A percentile compares a stretch with the other conserved stretches of the same genome.
These are phyloP conservation scores for Microchirus variegatus DNA, from an alignment of 2,797 vertebrate genomes.

Conservation along the genomic window DNA sequence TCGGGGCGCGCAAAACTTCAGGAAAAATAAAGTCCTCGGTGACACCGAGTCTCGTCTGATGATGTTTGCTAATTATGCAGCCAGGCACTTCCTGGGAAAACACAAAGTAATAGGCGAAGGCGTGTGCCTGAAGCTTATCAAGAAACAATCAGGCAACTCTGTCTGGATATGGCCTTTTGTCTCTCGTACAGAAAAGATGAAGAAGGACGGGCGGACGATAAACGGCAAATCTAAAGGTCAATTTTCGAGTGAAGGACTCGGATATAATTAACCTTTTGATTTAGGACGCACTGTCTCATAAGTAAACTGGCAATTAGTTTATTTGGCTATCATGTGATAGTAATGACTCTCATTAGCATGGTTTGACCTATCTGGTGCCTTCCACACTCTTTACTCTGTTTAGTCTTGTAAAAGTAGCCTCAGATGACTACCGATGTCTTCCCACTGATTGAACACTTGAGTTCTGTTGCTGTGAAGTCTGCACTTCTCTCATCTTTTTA, in stretches of 20 bases:
- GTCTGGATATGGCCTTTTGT: slow-evolving; percentile 85
- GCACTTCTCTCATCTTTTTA: slow-evolving; percentile 30
- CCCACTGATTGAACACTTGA: slow-evolving; percentile 37
- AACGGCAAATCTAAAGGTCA: slow-evolving; percentile 73
- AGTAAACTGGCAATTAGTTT: slow-evolving; percentile 83
- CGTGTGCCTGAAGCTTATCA: slow-evolving; percentile 94
- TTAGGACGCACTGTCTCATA: slow-evolving; percentile 72
- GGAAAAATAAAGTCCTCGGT: slow-evolving; percentile 84
- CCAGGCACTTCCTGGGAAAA: slow-evolving; percentile 87
- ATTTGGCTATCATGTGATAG: slow-evolving; percentile 81
- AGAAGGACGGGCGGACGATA: slow-evolving; percentile 41
- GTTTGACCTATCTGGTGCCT: slow-evolving; percentile 79
- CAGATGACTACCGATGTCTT: slow-evolving; percentile 56
- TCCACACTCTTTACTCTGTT: slow-evolving; percentile 62
- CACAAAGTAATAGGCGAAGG: slow-evolving; percentile 88
- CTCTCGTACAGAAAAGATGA: slow-evolving; percentile 40
- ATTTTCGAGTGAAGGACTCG: slow-evolving; percentile 83
- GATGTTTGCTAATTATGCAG: slow-evolving; percentile 98
- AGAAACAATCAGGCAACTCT: slow-evolving; percentile 89
- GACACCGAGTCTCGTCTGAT: slow-evolving; percentile 93
- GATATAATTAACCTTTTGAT: slow-evolving; percentile 86
- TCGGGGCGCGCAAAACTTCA: slow-evolving; percentile 92
- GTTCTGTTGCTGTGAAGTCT: slow-evolving; percentile 46
- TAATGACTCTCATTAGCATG: slow-evolving; percentile 83
- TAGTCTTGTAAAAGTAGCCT: slow-evolving; percentile 51